Evolutionary conservation across 2,888 invertebrate genomes (phyloP).

Genomic region (Tenthredo mesomela): DNA sequence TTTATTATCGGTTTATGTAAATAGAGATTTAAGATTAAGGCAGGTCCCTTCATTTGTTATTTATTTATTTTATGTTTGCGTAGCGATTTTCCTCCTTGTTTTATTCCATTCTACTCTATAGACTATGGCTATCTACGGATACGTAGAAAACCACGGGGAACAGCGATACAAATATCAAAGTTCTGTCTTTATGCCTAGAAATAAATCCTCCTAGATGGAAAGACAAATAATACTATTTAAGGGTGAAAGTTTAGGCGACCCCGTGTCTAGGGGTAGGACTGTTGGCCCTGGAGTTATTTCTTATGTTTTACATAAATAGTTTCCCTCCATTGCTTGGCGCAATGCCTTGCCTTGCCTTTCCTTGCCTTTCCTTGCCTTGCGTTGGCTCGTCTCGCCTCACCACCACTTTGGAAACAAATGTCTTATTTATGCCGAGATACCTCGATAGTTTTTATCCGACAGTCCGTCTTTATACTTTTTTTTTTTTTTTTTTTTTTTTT

Average conservation of each 20-base stretch:
- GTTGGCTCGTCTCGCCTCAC: background rate
- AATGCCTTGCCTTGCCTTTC: constrained; percentile 53
- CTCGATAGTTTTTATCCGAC: constrained; percentile 37
- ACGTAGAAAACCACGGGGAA: background rate
- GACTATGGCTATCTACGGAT: background rate
- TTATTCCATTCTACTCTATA: background rate
- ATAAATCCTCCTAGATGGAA: constrained; percentile 54
- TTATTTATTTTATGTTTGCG: constrained; percentile 24
- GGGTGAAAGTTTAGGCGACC: constrained; percentile 56
- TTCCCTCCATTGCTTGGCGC: constrained; percentile 53
- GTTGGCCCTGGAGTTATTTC: constrained; percentile 53
- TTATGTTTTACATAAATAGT: constrained; percentile 55
- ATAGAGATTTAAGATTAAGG: background rate
- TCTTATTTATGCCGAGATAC: constrained; percentile 55
- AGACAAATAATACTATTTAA: constrained; percentile 56
- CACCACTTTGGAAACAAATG: constrained; percentile 53
- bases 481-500: background rate
- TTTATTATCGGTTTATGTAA: background rate
- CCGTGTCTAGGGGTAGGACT: constrained; percentile 53
- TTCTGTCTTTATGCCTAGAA: constrained; percentile 52
- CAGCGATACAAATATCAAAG: constrained; percentile 48
- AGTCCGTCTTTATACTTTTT: background rate
- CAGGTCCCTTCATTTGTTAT: background rate
- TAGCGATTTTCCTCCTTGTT: constrained; percentile 10
- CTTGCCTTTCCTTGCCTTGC: too few relatives aligned